These are phyloP conservation scores for Poeciliopsis infans DNA, from an alignment of 2,797 vertebrate species.

Conservation along the genomic window DNA sequence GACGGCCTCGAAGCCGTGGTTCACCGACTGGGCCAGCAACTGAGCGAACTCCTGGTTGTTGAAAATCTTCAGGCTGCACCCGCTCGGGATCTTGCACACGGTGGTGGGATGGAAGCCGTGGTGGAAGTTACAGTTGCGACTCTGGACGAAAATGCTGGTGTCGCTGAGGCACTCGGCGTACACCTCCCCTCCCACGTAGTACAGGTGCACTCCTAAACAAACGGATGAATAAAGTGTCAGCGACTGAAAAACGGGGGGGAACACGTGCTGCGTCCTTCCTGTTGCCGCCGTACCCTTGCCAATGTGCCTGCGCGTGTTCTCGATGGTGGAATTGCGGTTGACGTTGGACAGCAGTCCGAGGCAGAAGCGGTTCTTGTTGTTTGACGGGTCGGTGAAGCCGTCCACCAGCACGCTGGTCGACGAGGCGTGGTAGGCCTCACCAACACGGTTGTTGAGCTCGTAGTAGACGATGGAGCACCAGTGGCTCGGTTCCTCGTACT, in stretches of 20 bases:
- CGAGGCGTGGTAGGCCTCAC: slow-evolving; percentile 95
- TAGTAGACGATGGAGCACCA: slow-evolving; percentile 99
- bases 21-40: slow-evolving; percentile 94
- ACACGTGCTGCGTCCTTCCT: not conserved
- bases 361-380: slow-evolving; percentile 98
- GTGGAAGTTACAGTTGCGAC: slow-evolving; percentile 98
- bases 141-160: slow-evolving; percentile 98
- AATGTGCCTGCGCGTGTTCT: slow-evolving; percentile 95
- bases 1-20: slow-evolving; percentile 97
- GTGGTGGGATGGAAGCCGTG: slow-evolving; percentile 97
- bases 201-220: slow-evolving; percentile 89
- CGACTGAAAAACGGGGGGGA: no score
- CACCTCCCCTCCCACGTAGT: slow-evolving; percentile 96
- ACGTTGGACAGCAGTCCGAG: slow-evolving; percentile 95
- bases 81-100: slow-evolving; percentile 97
- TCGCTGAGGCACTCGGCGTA: slow-evolving; percentile 96
- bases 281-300: slow-evolving; percentile 87
- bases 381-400: slow-evolving; percentile 96
- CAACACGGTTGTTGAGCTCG: slow-evolving; percentile 94
- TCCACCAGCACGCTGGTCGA: slow-evolving; percentile 95
- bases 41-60: slow-evolving; percentile 98
- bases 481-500: slow-evolving; percentile 95
- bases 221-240: not conserved
- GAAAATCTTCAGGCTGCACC: slow-evolving; percentile 96
- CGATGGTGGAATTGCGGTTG: slow-evolving; percentile 97